Conservation (phyloP, 2,888 invertebrate genomes). For the Halictus quadricinctus region DNA sequence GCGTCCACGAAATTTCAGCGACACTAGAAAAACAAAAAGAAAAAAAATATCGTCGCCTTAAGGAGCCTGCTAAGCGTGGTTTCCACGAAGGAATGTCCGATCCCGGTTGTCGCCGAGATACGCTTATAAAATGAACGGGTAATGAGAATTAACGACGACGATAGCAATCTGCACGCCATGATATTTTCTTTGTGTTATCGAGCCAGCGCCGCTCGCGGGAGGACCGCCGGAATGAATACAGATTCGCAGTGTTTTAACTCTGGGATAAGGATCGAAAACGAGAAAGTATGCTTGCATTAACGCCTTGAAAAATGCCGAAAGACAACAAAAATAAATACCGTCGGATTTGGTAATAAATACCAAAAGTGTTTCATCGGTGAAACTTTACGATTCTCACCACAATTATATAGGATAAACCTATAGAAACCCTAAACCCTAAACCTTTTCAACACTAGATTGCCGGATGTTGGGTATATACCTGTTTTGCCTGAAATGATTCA, state of each 20-base stretch:
- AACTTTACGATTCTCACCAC: not conserved
- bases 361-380: not conserved
- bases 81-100: conserved; percentile 31
- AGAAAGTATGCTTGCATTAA: conserved; percentile 41
- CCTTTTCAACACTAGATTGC: not conserved
- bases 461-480: too few species aligned
- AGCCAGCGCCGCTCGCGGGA: conserved; percentile 32
- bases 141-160: conserved; percentile 71
- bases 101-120: conserved; percentile 31
- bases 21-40: not conserved
- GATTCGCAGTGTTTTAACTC: conserved; percentile 61
- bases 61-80: conserved; percentile 10
- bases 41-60: conserved; percentile 9
- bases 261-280: conserved; percentile 51
- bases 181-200: conserved; percentile 60
- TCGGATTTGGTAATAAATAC: too few species aligned
- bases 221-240: conserved; percentile 60
- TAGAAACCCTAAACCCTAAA: too few species aligned
- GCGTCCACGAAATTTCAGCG: not conserved
- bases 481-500: too few species aligned
- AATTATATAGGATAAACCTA: not conserved
- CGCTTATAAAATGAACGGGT: conserved; percentile 70
- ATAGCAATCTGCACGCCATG: conserved; percentile 62
- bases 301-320: conserved; percentile 32
- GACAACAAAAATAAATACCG: not conserved